Conservation (phyloP, 2,797 vertebrate species). For the Fistularia tabacaria region DNA sequence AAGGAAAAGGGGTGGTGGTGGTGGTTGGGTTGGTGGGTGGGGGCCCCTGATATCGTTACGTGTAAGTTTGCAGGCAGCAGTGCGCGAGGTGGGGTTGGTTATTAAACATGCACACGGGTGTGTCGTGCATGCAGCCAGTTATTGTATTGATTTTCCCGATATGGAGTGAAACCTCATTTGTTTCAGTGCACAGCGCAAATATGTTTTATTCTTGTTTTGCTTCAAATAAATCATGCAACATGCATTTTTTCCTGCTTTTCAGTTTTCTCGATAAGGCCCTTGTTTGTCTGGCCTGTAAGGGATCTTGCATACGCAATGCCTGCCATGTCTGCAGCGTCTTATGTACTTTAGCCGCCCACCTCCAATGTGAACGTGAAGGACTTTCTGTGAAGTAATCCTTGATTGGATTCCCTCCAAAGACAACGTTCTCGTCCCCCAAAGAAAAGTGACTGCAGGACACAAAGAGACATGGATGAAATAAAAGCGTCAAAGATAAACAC, state of each 20-base stretch:
- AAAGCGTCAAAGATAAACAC: too few relatives aligned
- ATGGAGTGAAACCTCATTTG: constrained; percentile 71
- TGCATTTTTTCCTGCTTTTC: constrained; percentile 56
- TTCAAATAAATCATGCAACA: constrained; percentile 65
- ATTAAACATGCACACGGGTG: constrained; percentile 62
- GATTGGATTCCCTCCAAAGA: too few relatives aligned
- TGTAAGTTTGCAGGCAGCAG: constrained; percentile 47
- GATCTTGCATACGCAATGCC: constrained; percentile 21
- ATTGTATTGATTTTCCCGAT: constrained; percentile 70
- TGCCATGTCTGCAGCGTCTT: too few relatives aligned
- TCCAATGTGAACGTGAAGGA: too few relatives aligned
- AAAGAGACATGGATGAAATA: too few relatives aligned
- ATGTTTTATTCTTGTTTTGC: constrained; percentile 70
- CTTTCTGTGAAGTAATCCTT: too few relatives aligned
- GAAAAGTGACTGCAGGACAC: too few relatives aligned
- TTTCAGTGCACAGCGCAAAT: constrained; percentile 71
- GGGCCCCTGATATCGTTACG: constrained; percentile 46
- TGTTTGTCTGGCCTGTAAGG: constrained; percentile 50
- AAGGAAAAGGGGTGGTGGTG: constrained; percentile 10
- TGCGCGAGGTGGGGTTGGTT: constrained; percentile 33
- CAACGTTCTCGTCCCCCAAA: too few relatives aligned
- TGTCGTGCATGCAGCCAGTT: constrained; percentile 47
- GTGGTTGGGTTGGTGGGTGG: constrained; percentile 9
- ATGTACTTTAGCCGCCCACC: too few relatives aligned
- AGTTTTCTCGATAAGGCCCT: constrained; percentile 50